Evolutionary conservation across 2,797 vertebrate genomes (phyloP).

Genomic region (Melanotaenia nigrans): DNA sequence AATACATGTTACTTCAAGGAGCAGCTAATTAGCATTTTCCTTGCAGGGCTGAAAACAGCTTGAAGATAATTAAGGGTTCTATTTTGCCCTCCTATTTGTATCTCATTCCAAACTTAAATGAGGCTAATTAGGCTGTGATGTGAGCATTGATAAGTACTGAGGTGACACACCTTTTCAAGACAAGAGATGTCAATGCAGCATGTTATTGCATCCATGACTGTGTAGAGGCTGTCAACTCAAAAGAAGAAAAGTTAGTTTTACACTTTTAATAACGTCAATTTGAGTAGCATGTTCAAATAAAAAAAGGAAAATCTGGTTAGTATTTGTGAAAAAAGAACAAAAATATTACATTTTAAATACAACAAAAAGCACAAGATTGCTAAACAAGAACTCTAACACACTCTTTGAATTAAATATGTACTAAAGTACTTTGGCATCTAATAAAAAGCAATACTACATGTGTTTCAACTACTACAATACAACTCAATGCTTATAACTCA

Average conservation of each 20-base stretch:
- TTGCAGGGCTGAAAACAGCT: slow-evolving; percentile 50
- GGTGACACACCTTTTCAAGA: slow-evolving; percentile 52
- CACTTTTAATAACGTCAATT: neutral
- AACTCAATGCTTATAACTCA: too few relatives aligned
- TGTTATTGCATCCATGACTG: slow-evolving; percentile 22
- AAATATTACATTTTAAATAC: too few relatives aligned
- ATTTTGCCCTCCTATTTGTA: slow-evolving; percentile 63
- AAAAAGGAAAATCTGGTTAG: too few relatives aligned
- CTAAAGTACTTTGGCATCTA: too few relatives aligned
- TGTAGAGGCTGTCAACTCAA: neutral
- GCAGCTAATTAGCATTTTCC: slow-evolving; percentile 54
- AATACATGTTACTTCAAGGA: slow-evolving; percentile 50
- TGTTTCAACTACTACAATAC: too few relatives aligned
- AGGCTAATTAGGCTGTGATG: slow-evolving; percentile 62
- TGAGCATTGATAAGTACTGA: slow-evolving; percentile 52
- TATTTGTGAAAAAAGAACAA: too few relatives aligned
- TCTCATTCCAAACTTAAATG: slow-evolving; percentile 58
- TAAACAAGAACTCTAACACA: too few relatives aligned
- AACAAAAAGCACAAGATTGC: too few relatives aligned
- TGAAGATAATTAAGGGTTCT: slow-evolving; percentile 66
- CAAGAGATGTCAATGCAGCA: too few relatives aligned
- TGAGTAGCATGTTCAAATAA: neutral
- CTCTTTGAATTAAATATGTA: too few relatives aligned
- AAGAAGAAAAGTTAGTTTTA: neutral
- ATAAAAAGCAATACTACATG: too few relatives aligned